Conservation (phyloP, 2,113 vertebrate species). For the Larimichthys crocea region DNA sequence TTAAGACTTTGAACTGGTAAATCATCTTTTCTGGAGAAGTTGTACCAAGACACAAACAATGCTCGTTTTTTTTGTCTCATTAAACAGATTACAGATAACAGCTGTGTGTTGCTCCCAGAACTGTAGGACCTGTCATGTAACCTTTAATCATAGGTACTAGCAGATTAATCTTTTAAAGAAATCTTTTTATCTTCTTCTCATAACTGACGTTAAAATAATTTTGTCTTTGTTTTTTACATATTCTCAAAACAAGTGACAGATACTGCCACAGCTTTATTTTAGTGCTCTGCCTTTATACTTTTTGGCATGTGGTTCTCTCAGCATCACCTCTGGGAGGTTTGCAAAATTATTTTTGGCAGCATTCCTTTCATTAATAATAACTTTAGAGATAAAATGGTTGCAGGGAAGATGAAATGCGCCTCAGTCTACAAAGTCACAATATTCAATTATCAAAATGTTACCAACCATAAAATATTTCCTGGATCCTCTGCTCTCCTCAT, state of each 20-base stretch:
- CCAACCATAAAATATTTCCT: conserved; percentile 5
- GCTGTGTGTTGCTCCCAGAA: not conserved
- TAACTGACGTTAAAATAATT: not conserved
- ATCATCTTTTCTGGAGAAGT: not conserved
- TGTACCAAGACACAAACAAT: not conserved
- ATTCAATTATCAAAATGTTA: conserved; percentile 41
- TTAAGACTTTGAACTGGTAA: not conserved
- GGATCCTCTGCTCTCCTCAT: not conserved
- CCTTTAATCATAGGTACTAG: too few relatives aligned
- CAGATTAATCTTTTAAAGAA: too few relatives aligned
- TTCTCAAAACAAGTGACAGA: not conserved
- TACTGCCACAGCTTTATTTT: conserved; percentile 3
- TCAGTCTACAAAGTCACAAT: conserved; percentile 25
- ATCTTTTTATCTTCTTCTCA: not conserved
- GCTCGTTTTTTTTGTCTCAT: not conserved
- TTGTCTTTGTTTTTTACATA: too few relatives aligned
- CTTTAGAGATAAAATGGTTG: conserved; percentile 8
- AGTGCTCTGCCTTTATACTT: not conserved
- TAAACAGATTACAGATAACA: not conserved
- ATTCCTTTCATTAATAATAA: conserved; percentile 4
- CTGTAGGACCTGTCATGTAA: not conserved
- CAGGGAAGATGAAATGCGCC: conserved; percentile 21
- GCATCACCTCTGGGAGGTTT: not conserved
- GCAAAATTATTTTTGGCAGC: conserved; percentile 1
- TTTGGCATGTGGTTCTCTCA: not conserved